Percentiles rank a stretch among this genome's conserved stretches.
Conservation (phyloP, 1,140 invertebrate species). For the Leguminivora glycinivorella region DNA sequence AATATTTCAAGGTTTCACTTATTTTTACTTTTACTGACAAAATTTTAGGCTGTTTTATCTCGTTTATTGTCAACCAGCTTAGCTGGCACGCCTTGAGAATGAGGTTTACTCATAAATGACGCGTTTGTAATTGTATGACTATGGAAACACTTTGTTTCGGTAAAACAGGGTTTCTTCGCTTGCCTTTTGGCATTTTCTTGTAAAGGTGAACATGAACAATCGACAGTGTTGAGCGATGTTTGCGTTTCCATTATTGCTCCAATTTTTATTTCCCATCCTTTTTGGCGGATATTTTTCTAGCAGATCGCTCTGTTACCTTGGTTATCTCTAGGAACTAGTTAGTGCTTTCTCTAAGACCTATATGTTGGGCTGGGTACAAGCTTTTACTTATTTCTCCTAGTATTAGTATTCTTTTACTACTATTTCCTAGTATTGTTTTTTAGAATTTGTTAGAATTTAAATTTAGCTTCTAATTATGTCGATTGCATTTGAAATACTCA, state of each 20-base stretch:
- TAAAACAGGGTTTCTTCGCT: not conserved
- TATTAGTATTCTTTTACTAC: no score
- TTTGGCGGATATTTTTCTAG: no score
- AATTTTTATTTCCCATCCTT: no score
- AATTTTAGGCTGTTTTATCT: not conserved
- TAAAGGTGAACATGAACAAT: not conserved
- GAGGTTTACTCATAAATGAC: constrained; percentile 4
- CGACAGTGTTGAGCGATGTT: no score
- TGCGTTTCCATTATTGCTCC: no score
- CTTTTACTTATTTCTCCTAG: no score
- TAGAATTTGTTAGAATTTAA: no score
- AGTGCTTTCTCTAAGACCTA: no score
- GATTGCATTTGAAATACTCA: not conserved
- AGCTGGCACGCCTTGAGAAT: not conserved
- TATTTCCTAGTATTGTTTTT: no score
- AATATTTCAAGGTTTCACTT: constrained; percentile 7
- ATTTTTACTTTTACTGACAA: not conserved
- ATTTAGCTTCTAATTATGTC: not conserved
- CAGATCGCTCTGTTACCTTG: no score
- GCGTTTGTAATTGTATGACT: not conserved
- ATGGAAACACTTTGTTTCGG: not conserved
- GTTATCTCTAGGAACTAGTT: no score
- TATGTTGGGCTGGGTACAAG: no score
- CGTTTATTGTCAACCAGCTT: constrained; percentile 8
- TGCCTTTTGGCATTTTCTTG: not conserved